These are phyloP conservation scores for Acanthornis magna DNA, from an alignment of 2,797 vertebrate genomes.

Conservation along the genomic window DNA sequence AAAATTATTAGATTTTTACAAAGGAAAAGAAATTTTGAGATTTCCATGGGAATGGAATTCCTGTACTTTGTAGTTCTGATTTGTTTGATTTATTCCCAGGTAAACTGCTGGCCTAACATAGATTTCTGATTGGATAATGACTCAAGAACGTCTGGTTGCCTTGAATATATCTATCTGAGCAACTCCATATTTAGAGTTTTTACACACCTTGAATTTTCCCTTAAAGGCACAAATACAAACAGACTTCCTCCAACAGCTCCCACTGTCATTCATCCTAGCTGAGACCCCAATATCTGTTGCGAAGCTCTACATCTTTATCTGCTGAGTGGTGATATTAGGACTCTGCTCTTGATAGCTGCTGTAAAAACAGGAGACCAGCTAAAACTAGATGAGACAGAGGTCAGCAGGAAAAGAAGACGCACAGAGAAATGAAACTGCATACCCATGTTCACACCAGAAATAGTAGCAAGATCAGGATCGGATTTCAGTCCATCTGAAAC, in stretches of 20 bases:
- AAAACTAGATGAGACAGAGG: neutral
- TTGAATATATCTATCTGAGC: neutral
- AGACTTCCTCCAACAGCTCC: neutral
- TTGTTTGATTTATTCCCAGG: neutral
- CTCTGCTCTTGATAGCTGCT: neutral
- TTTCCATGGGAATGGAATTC: neutral
- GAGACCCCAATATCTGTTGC: neutral
- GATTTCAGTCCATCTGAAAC: conserved; percentile 47
- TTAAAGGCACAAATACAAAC: neutral
- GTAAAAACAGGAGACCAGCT: neutral
- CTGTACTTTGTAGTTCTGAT: neutral
- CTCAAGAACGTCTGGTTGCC: neutral
- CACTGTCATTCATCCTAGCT: neutral
- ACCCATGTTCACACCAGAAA: conserved; percentile 24
- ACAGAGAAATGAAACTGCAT: conserved; percentile 16
- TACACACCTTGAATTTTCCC: neutral
- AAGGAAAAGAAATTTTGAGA: neutral
- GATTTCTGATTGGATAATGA: neutral
- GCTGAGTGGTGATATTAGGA: neutral
- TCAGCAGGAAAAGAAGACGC: conserved; percentile 29
- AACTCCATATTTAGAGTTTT: neutral
- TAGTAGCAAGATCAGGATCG: conserved; percentile 43
- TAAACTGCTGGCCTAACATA: neutral
- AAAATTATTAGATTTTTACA: neutral
- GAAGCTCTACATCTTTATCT: neutral